Base-by-base conservation (phyloP, 2,888 invertebrate species). In the Ethmia dodecea region DNA sequence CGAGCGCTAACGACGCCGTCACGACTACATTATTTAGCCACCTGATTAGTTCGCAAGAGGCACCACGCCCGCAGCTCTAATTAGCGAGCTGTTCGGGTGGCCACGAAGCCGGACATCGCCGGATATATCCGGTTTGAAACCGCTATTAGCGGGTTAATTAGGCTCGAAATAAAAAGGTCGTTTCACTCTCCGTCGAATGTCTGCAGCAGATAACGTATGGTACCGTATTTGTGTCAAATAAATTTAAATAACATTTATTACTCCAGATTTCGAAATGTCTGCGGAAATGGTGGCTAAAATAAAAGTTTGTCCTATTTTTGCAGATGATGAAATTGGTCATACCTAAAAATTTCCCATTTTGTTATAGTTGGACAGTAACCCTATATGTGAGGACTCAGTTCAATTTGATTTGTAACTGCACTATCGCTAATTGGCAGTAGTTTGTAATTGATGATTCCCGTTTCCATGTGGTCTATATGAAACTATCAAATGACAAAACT, bases 1-100 rank as follows among this genome's bases (percentile, higher is more conserved):
- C 73, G 70, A 74, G 68, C 74, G 67, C 77, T 79, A 80, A 81
- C 80, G 78, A 79, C 68, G 72, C 71, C 78, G 77, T 80, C 79
- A 83, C 78, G 79, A 77, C 70, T 83, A 79, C 72, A 81, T 83
- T 83, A 84, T 81, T 83, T 81, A 78, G 74, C 75, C 81, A 83
- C 78, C 80, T 83, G 83, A 84, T 84, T 81, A 83, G 83, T 78
- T 76, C 73, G 63, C 72, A 69, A 66, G 65, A 65, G 58, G 59
- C 66, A 63, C 67, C 68, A 63, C 62, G 69, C 75, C 75, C 72
- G 69, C 76, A 72, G 65, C 75, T 60, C 78, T 78, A 83, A 81
- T 81, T 83, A 83, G 74, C 66, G 67, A 66, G 61, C 64, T 60
- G 64, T 57, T 56, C 15, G 20, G 22, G 38, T 31, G 31, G 12